These are phyloP conservation scores for Cyphotilapia sp. DNA, from an alignment of 2,113 vertebrate species.

Conservation along the genomic window DNA sequence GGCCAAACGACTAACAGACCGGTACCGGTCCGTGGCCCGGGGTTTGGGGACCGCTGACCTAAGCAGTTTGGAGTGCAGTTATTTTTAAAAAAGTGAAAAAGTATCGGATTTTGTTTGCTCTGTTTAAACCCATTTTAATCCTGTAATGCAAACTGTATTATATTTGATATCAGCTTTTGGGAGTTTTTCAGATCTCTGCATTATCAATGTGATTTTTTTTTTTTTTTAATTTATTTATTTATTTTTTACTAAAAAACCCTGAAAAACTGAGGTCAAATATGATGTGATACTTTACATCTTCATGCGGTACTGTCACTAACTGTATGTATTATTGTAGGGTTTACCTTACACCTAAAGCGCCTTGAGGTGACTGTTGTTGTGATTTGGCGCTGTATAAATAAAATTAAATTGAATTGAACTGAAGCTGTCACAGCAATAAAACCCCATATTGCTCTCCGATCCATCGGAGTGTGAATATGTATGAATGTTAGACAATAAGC, in stretches of 20 bases:
- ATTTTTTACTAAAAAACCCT: not conserved
- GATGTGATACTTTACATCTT: not conserved
- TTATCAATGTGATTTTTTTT: rapidly evolving
- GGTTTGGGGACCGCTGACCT: not conserved
- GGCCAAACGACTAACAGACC: rapidly evolving
- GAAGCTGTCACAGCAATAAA: too few relatives aligned
- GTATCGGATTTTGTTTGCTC: rapidly evolving
- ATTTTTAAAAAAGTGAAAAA: not conserved
- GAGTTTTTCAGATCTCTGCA: rapidly evolving
- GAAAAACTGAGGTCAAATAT: not conserved
- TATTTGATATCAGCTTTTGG: not conserved
- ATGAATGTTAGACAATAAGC: too few relatives aligned
- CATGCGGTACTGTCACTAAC: rapidly evolving
- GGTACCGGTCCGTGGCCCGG: not conserved
- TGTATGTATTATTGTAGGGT: not conserved
- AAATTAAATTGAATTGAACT: too few relatives aligned
- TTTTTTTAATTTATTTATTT: not conserved
- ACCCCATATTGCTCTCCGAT: too few relatives aligned
- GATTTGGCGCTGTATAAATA: not conserved
- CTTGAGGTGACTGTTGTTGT: not conserved
- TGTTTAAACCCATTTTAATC: not conserved
- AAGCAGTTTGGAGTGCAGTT: rapidly evolving
- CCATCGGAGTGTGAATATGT: too few relatives aligned
- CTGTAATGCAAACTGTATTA: not conserved
- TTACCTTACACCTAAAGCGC: not conserved